Evolutionary conservation across 1,140 invertebrate species (phyloP), one percentile per base, ranked within the genome.

Genomic region (Drosophila repletoides): DNA sequence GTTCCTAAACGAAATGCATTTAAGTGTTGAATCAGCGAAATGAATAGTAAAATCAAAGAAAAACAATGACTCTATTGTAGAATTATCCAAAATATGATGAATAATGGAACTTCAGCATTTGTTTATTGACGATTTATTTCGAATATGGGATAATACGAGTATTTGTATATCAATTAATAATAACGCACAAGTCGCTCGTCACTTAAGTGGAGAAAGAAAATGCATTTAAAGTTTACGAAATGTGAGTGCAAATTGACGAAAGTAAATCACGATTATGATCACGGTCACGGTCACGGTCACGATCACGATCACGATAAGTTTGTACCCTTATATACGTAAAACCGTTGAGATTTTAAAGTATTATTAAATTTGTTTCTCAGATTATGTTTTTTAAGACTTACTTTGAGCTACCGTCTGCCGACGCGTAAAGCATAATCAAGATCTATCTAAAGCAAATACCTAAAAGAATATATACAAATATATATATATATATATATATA

Each of bases 1-100:
- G 76, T 80, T 80, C 76, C 76, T 80, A 80, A 59, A 51, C 49
- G 43, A 64, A 56, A 64, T 56, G 66, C 66, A 69, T 69, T 69
- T 69, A 69, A 51, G 60, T 49, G 41, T 68, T 63, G 22, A 69
- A 45, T 34, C 41, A 40, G 69, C 33, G 24, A 43, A 45, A 10
- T 5, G n/a, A 21, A 14, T 5, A 19, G 24, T 22, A 4, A 34
- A 22, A 34, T 29, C n/a, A n/a, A 55, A 43, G 22, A 34, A 53
- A 36, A 68, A 72, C 26, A 58, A 68, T 58, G 53, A 76, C 46
- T 76, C 60, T 46, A n/a, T n/a, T 65, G 24, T 31, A 53, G 55
- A 58, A 29, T 59, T 45, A 34, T 51, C 64, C 33, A 53, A 52
- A 36, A 31, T 43, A 52, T 48, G n/a, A 15, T 46, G 10, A 3